Percentiles rank a stretch among this genome's conserved stretches.
Conservation (phyloP, 1,140 invertebrate genomes). For the Pogonomyrmex californicus region DNA sequence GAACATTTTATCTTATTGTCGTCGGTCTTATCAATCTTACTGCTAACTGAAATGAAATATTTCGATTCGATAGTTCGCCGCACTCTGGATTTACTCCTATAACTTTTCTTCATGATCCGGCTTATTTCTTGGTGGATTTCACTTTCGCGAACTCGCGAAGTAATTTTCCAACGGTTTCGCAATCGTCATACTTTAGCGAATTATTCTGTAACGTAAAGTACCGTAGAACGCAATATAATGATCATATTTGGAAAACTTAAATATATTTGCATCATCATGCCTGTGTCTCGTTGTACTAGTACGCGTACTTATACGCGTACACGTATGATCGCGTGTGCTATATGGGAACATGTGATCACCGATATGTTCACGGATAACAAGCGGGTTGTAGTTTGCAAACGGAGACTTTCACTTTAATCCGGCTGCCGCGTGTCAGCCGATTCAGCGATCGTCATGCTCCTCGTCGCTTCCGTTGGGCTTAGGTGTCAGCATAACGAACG, state of each 20-base stretch:
- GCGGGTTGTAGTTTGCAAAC: slow-evolving; percentile 14
- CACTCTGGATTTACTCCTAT: not conserved
- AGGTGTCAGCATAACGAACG: slow-evolving; percentile 37
- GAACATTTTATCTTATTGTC: slow-evolving; percentile 48
- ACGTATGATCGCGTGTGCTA: slow-evolving; percentile 14
- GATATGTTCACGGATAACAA: not conserved
- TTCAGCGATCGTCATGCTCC: slow-evolving; percentile 24
- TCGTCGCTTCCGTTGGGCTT: not conserved
- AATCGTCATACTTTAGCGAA: slow-evolving; percentile 22
- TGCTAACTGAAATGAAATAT: slow-evolving; percentile 46
- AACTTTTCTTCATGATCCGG: slow-evolving; percentile 32
- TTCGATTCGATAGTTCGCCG: slow-evolving; percentile 25
- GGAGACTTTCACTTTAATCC: slow-evolving; percentile 49
- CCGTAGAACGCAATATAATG: not conserved
- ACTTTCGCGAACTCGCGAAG: slow-evolving; percentile 34
- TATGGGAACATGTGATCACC: not conserved
- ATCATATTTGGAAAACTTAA: slow-evolving; percentile 15
- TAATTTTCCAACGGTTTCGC: slow-evolving; percentile 29
- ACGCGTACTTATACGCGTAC: too few species aligned
- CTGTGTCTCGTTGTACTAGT: not conserved
- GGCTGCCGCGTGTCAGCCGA: not conserved
- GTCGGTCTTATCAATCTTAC: slow-evolving; percentile 25
- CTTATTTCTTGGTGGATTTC: slow-evolving; percentile 54
- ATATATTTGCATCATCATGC: too few species aligned
- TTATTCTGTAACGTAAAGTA: slow-evolving; percentile 35